Evolutionary conservation across 1,140 invertebrate genomes (phyloP), one percentile per base, ranked within the genome.

Genomic region (Chironomus striatipennis): DNA sequence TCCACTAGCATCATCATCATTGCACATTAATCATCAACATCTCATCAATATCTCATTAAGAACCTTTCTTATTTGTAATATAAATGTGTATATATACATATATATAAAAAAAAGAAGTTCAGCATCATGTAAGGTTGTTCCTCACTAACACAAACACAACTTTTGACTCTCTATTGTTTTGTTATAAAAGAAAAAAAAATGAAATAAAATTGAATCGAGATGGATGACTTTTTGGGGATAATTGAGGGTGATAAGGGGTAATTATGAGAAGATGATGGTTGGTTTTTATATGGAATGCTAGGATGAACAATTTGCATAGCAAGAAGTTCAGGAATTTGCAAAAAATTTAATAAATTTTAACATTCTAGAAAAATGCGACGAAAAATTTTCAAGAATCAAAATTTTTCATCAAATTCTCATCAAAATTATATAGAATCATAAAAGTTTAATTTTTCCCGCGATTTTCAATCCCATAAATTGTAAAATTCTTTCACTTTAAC

Each of bases 121-220:
- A n/a, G n/a, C 47, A 57, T n/a, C n/a, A 57, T 57, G 47, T n/a
- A n/a, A 57, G 47, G 47, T 57, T 57, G 47, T 57, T 12, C 12
- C n/a, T 12, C 47, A 57, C 47, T 12, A 12, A 57, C 47, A 57
- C 47, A 57, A 12, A 12, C n/a, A 57, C 47, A 57, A 0, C 15
- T 57, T 57, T 57, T 57, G n/a, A n/a, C 15, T 57, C n/a, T 57
- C 47, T 57, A 57, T 57, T 57, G 47, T 57, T 57, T 57, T 57
- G 47, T n/a, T 57, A 15, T n/a, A 57, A 34, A 34, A 34, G 24
- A 34, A 34, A 34, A 34, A 34, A 34, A 34, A 34, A 34, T 34
- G 24, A 34, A 34, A 34, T 34, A 5, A 34, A 34, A 34, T 34
- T 34, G 24, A 34, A 34, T 34, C 2, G 47, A 12, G 47, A 5